These are phyloP conservation scores for Chymomyza costata DNA, from an alignment of 1,140 invertebrate species.

Conservation along the genomic window DNA sequence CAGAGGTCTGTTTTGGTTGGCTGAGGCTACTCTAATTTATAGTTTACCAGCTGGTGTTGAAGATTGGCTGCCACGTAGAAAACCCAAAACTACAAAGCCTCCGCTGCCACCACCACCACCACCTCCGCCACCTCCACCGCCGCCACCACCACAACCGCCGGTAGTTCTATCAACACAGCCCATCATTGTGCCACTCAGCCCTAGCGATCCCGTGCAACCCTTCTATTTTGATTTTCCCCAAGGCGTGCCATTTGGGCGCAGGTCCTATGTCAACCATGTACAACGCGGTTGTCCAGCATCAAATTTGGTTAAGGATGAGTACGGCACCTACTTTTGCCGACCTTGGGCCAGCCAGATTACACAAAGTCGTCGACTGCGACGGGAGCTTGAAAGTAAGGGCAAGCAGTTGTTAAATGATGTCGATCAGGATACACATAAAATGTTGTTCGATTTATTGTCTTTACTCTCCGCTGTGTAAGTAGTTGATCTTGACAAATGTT, in stretches of 20 bases:
- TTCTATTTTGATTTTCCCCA: conserved; percentile 50
- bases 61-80: conserved; percentile 47
- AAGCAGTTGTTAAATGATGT: conserved; percentile 29
- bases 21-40: conserved; percentile 39
- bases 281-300: conserved; percentile 46
- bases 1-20: conserved; percentile 28
- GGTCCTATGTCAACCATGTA: conserved; percentile 27
- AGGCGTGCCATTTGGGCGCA: conserved; percentile 27
- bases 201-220: conserved; percentile 47
- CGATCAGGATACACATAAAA: conserved; percentile 28
- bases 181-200: conserved; percentile 42
- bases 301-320: conserved; percentile 44
- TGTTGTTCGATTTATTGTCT: conserved; percentile 49
- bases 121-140: conserved; percentile 11
- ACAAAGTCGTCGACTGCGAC: conserved; percentile 19
- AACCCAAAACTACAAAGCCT: conserved; percentile 4
- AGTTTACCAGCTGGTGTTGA: conserved; percentile 41
- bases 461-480: conserved; percentile 49
- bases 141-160: not conserved
- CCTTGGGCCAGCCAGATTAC: conserved; percentile 11
- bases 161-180: conserved; percentile 29
- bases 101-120: conserved; percentile 21
- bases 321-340: conserved; percentile 48
- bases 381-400: conserved; percentile 33
- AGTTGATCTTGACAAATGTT: no score